A percentile compares a stretch with the other conserved stretches of the same genome.
Evolutionary conservation across 2,888 invertebrate genomes (phyloP).

Genomic region (Tipula confusa): DNA sequence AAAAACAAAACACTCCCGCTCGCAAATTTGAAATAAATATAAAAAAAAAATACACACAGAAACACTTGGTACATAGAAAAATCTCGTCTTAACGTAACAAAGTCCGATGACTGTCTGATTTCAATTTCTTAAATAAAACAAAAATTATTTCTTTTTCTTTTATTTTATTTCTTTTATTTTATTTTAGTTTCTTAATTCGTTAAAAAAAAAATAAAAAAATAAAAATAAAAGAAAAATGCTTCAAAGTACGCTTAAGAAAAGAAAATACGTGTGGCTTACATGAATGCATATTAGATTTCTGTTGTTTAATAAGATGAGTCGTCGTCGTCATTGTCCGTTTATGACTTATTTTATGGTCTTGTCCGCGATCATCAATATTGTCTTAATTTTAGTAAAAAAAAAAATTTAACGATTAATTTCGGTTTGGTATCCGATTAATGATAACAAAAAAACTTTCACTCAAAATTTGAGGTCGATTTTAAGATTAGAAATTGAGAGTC

Average conservation of each 20-base stretch:
- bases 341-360: background rate
- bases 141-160: background rate
- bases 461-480: background rate
- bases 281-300: conserved; percentile 5
- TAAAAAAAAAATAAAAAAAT: background rate
- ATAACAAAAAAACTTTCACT: background rate
- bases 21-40: no score
- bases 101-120: conserved; percentile 31
- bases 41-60: no score
- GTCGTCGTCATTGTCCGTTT: background rate
- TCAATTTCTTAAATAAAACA: conserved; percentile 4
- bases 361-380: background rate
- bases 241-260: background rate
- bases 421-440: background rate
- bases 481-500: background rate
- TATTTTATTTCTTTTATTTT: conserved; percentile 29
- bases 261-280: conserved; percentile 9
- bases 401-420: no score
- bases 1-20: background rate
- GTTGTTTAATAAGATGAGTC: background rate
- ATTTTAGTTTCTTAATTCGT: conserved; percentile 26
- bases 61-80: background rate
- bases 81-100: conserved; percentile 27
- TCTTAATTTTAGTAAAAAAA: background rate
- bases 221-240: background rate